Base-by-base conservation (phyloP, 2,797 vertebrate genomes). In the Sphenopsis melanotis region DNA sequence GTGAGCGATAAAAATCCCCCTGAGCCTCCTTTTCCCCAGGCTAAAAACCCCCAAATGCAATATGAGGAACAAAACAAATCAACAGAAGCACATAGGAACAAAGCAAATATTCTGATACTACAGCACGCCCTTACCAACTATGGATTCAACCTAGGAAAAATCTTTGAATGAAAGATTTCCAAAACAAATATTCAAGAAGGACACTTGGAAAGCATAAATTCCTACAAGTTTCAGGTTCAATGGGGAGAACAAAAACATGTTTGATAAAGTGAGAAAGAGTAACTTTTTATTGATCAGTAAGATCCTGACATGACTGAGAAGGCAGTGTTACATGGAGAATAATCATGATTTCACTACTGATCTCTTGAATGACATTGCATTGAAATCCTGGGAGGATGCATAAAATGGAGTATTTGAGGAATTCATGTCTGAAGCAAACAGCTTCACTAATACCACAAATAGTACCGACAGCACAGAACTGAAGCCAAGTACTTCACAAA, bases 391-490 rank as follows among this genome's bases (percentile, higher is more conserved):
- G 6, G 29, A 83, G 11, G 23, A 42, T 64, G 12, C 36, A 76
- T 37, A 29, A 78, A 83, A 69, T 3, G 4, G 7, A 57, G 12
- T 1, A 2, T 65, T 64, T 57, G 22, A 75, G 10, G n/a, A 71
- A 81, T 15, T 65, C 4, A 46, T 53, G 24, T 29, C 50, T 49
- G 60, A 86, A 76, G 9, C 22, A 72, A 90, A 87, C 19, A 39
- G 41, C 24, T 83, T 61, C 60, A 26, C 23, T 46, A 70, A 56
- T 14, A 65, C 29, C 46, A 79, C 61, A 63, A 80, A 85, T 22
- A 75, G 32, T 22, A 86, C 15, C 0, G 0, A 37, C 65, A 78
- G 23, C 3, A 10, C 6, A 29, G n/a, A 16, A 42, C 20, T 42
- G 79, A 59, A 65, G 69, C 29, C 29, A 89, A 83, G 56, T 19